Conservation (phyloP, 2,888 invertebrate species). For the Nomada ferruginata region DNA sequence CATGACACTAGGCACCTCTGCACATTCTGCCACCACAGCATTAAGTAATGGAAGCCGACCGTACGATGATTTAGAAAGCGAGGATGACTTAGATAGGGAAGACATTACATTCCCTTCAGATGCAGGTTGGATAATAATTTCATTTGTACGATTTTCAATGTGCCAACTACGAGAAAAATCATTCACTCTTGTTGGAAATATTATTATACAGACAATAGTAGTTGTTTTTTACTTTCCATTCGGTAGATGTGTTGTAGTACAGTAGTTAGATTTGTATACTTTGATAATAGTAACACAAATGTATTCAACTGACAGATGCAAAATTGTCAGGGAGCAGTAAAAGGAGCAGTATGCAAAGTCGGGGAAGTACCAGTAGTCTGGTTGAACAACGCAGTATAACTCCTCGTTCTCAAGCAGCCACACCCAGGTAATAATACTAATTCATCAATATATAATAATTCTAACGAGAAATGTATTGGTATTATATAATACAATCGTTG, state of each 20-base stretch:
- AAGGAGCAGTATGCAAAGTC: constrained; percentile 95
- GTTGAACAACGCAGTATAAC: constrained; percentile 93
- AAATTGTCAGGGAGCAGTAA: constrained; percentile 93
- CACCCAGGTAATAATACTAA: constrained; percentile 88
- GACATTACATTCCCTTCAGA: constrained; percentile 94
- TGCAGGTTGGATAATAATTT: constrained; percentile 85
- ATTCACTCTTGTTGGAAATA: background rate
- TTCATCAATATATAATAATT: background rate
- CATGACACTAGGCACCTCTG: constrained; percentile 84
- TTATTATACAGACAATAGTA: background rate
- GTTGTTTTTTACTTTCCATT: too few relatives aligned
- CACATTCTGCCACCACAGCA: constrained; percentile 85
- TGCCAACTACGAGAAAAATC: background rate
- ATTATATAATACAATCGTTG: too few relatives aligned
- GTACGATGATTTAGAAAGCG: constrained; percentile 94
- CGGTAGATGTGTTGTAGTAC: too few relatives aligned
- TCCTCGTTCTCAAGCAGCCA: constrained; percentile 95
- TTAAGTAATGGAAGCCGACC: constrained; percentile 88
- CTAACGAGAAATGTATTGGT: constrained; percentile 1
- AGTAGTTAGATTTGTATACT: too few relatives aligned
- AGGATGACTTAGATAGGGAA: constrained; percentile 94
- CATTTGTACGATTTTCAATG: background rate
- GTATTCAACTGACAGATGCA: constrained; percentile 86
- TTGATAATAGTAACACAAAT: constrained; percentile 56
- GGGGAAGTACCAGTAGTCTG: constrained; percentile 95